Evolutionary conservation across 2,113 vertebrate genomes (phyloP), one percentile per base, ranked within the genome.

Genomic region (Mellivora capensis): DNA sequence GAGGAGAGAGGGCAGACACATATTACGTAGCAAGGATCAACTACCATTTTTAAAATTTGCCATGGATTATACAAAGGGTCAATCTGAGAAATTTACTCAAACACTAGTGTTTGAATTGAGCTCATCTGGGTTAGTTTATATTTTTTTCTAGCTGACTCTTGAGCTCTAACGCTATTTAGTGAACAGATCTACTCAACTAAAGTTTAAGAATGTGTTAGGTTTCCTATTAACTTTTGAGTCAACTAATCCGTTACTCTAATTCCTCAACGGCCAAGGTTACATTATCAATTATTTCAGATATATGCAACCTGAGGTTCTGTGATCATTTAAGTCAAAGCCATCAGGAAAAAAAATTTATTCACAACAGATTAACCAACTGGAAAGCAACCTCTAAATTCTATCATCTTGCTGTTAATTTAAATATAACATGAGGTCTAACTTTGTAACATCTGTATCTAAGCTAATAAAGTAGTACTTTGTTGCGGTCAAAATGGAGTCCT

Each of bases 401-500:
- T 93, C 57, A 88, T 57, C 25, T 85, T 93, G 64, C 77, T 79
- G 59, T 90, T 87, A 67, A 76, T 6, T 62, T 13, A 62, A 47
- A 37, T 34, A 44, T 61, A 39, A 39, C 0, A 15, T 62, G 18
- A 85, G 69, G 42, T 64, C 47, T 54, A 13, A 90, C 8, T 80
- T 59, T 62, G 12, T 39, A 89, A 83, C 7, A 54, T 37, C n/a
- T n/a, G 25, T 79, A 80, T 34, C 39, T 54, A 31, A 31, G 39
- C 20, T 72, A 54, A 71, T 61, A 93, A 49, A 77, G n/a, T 17
- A 67, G 44, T 13, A 29, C 11, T 81, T 74, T 54, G 31, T 7
- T 81, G 42, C 34, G 44, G 91, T 85, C n/a, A 95, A 94, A 80
- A 80, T 86, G 57, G 52, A 87, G 34, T 91, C 49, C 85, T 85